Base-by-base conservation (phyloP, 2,797 vertebrate genomes). In the Crypturellus tataupa region DNA sequence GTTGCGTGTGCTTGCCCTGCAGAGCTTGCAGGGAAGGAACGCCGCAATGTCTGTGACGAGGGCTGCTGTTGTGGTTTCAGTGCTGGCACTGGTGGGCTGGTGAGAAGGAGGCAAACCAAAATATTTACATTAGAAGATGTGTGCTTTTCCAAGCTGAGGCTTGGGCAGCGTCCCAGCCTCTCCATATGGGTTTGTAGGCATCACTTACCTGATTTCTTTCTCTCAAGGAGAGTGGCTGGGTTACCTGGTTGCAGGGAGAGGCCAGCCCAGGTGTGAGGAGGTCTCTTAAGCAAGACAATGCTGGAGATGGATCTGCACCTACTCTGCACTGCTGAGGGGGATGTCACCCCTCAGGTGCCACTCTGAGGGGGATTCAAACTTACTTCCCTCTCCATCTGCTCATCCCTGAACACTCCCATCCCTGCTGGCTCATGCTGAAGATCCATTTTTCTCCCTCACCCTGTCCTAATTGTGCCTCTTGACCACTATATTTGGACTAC, bases 111-210 rank as follows among this genome's bases (percentile, higher is more conserved):
- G 93, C 49, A 64, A 96, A 93, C 93, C 81, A 94, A 87, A 96
- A 75, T 95, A 96, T 97, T 97, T 91, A 93, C 90, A 82, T 62
- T 62, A 21, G 35, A 16, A 90, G 80, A 92, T 84, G 87, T 81
- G 89, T 78, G 81, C 85, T 92, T 91, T 87, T 75, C 63, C 9
- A 46, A 73, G 90, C 71, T 89, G 85, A 89, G 95, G 87, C 93
- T 94, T 93, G 93, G 91, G 94, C 91, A 95, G 79, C 90, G 21
- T 89, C 86, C 88, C 93, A 95, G 73, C 79, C 86, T 72, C 53
- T 94, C 95, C 84, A 87, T 91, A 92, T 89, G 93, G 91, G 80
- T 75, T 64, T 13, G 24, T 65, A 85, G 81, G 90, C 39, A 1
- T 31, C 3, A 37, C 93, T 95, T 87, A 95, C 95, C 93, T 95